Conservation (phyloP, 2,113 vertebrate genomes). For the Trichomycterus rosablanca region DNA sequence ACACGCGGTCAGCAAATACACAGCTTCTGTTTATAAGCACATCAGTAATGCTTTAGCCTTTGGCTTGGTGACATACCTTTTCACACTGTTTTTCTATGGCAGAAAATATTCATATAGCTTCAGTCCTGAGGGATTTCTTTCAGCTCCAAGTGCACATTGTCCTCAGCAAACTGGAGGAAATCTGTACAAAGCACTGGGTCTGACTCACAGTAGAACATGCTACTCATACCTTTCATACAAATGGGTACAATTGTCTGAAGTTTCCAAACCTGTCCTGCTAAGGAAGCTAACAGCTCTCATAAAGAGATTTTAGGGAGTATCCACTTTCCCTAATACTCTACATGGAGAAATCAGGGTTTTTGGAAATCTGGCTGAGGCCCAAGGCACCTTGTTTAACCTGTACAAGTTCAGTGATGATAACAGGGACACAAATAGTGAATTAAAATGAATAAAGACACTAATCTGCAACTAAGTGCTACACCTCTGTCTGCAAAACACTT, state of each 20-base stretch:
- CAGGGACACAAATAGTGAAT: neutral
- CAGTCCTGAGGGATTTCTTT: slow-evolving; percentile 35
- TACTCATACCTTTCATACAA: slow-evolving; percentile 20
- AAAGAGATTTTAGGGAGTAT: neutral
- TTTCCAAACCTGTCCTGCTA: slow-evolving; percentile 12
- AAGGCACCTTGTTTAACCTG: slow-evolving; percentile 1
- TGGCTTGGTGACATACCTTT: slow-evolving; percentile 32
- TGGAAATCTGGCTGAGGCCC: neutral
- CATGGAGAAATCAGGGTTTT: neutral
- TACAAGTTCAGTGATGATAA: neutral
- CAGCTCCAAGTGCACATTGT: slow-evolving; percentile 26
- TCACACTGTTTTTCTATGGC: slow-evolving; percentile 14
- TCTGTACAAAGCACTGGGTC: slow-evolving; percentile 20
- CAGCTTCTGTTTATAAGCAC: slow-evolving; percentile 28
- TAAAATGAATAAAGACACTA: too few species aligned
- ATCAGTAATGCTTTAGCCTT: slow-evolving; percentile 21
- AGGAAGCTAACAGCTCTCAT: neutral
- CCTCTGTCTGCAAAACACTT: too few species aligned
- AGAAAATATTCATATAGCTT: slow-evolving; percentile 29
- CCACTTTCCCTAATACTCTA: neutral
- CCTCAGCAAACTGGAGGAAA: slow-evolving; percentile 26
- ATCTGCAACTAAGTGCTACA: too few species aligned
- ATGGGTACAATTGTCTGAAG: slow-evolving; percentile 17
- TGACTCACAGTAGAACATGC: slow-evolving; percentile 23
- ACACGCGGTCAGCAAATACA: slow-evolving; percentile 14